Evolutionary conservation across 2,113 vertebrate species (phyloP), one percentile per base, ranked within the genome.

Genomic region (Plectropomus leopardus): DNA sequence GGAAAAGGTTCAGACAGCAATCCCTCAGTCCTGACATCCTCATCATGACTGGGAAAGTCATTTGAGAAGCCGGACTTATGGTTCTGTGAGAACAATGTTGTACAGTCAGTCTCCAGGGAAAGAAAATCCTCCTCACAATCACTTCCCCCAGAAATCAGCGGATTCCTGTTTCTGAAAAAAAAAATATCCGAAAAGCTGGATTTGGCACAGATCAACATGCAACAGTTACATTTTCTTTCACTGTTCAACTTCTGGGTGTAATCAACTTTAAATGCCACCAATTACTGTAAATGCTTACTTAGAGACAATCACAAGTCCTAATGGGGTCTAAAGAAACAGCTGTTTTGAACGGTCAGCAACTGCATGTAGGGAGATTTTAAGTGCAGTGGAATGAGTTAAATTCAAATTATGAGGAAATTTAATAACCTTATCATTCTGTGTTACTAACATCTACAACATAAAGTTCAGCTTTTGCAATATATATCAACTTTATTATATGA

Each of bases 31-130:
- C 67, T 71, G 76, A 82, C 80, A 50, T 87, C 72, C 86, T 78
- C 53, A 24, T 77, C 61, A 42, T 23, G 67, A 78, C 89, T 88
- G 86, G 85, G 44, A 87, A 93, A 91, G 85, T 88, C 82, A 84
- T 93, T 61, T 70, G 45, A 78, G 69, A 64, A 54, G 60, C 67
- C 42, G 0, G 79, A 80, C 75, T 76, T 80, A 47, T 15, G 59
- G 54, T 64, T 80, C 71, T 63, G 63, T 68, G 76, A 82, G 60
- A 87, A 90, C 85, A 85, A 83, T 64, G 76, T 72, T 44, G 24
- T 59, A 42, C 72, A 78, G 76, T 71, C 53, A 54, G 81, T 72
- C 83, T 84, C 72, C 24, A 23, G 64, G 28, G 60, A 34, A 3
- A 26, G 5, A 72, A 76, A 82, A 73, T 75, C 30, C 26, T 75